Base-by-base conservation (phyloP, 37 sponge, comb jelly and placozoan species). In the Chondrosia reniformis region DNA sequence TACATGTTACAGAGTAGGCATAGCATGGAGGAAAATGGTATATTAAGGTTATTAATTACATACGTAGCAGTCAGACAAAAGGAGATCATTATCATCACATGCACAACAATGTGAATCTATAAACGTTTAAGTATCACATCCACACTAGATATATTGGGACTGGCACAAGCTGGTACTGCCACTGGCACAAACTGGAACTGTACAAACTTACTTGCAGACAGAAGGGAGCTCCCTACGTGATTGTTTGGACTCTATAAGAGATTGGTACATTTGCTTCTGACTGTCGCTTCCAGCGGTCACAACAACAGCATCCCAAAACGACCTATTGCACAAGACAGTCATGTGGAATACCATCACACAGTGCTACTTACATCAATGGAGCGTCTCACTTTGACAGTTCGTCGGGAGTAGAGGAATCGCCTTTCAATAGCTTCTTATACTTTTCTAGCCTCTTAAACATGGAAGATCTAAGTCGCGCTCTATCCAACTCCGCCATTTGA, bases 231-330 rank as follows among this genome's bases (percentile, higher is more conserved):
- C 81, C 30, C 81, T 82, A 13, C 86, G 33, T 1, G 27, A 19
- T 34, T 76, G 69, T 76, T 89, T 92, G 13, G 80, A 38, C 33
- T 80, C 58, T 19, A 93, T 67, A 40, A 86, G 90, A 55, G 79
- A 8, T 38, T 89, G 55, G 44, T 81, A 89, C 45, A 76, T 46
- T 12, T 44, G 55, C 49, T 57, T 74, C 54, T 93, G 90, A 15
- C 69, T 55, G 6, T 84, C 79, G 72, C 86, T 83, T 2, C 85
- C 36, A 28, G 80, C 87, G 1, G 83, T 93, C 49, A 93, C 6
- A 13, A 93, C 83, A 38, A 93, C 77, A 0, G 84, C 46, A 64
- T 89, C 87, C 89, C 88, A 92, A 52, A 92, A 88, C 19, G n/a
- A 13, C 1, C 72, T 39, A 2, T n/a, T n/a, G n/a, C n/a, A n/a